phyloP scores from a whole-genome alignment of 2,113 vertebrate genomes.

The Spea bombifrons region DNA sequence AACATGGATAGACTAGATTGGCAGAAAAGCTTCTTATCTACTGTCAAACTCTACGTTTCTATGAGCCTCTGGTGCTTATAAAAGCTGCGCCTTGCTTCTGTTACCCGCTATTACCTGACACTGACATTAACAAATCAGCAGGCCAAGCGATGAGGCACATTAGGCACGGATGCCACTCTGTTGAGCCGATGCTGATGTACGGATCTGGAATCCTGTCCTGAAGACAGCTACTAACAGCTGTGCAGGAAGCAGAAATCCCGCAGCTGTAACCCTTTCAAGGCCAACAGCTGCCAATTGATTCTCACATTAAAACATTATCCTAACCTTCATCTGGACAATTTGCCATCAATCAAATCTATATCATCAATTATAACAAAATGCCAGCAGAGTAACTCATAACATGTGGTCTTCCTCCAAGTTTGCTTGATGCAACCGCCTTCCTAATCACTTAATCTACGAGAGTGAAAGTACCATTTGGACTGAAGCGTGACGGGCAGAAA shows the following conservation, averaged over 20 bases:
- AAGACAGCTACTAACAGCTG: slow-evolving; percentile 44
- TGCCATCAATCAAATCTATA: background rate
- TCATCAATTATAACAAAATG: background rate
- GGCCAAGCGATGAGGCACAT: slow-evolving; percentile 16
- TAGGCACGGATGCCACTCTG: slow-evolving; percentile 40
- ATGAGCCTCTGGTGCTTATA: too few relatives aligned
- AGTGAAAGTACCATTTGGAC: background rate
- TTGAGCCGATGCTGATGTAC: slow-evolving; percentile 32
- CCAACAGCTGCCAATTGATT: background rate
- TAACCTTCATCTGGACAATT: background rate
- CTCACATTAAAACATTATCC: background rate
- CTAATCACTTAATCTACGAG: background rate
- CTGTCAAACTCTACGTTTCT: too few relatives aligned
- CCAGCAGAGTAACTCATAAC: background rate
- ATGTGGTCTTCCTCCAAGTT: background rate
- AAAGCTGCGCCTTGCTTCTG: too few relatives aligned
- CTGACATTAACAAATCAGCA: too few relatives aligned
- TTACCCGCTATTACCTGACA: too few relatives aligned
- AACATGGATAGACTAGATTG: too few relatives aligned
- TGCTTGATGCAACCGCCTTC: background rate
- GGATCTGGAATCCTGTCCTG: slow-evolving; percentile 15
- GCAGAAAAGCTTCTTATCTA: too few relatives aligned
- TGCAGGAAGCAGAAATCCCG: background rate
- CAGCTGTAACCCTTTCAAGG: slow-evolving; percentile 26
- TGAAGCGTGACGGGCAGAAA: too few relatives aligned